phyloP scores from a whole-genome alignment of 53 echinoderm and acorn worm species.

The Temnopleurus reevesii region DNA sequence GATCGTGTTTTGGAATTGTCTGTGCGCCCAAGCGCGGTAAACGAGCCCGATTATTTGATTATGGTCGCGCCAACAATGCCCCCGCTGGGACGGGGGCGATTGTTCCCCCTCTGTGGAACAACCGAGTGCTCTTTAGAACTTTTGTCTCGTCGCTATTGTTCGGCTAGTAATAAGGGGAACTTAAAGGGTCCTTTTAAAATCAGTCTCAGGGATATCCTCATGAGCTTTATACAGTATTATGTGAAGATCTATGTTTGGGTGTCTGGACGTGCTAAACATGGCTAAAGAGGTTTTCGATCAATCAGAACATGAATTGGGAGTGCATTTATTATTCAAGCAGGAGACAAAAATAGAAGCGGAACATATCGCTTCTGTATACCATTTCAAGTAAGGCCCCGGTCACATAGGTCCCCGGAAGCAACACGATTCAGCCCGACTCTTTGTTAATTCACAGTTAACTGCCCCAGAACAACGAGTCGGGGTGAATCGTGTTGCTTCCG shows the following conservation, averaged over 20 bases:
- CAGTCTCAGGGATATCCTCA: neutral
- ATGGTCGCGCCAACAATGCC: neutral
- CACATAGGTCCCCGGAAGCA: no score
- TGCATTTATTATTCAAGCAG: neutral
- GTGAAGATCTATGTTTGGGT: neutral
- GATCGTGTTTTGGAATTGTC: neutral
- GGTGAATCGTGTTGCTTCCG: no score
- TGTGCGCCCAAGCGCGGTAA: neutral
- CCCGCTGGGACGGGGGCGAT: conserved; percentile 7
- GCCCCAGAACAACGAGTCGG: no score
- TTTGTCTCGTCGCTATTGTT: neutral
- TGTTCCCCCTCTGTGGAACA: neutral
- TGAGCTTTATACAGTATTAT: neutral
- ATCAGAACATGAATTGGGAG: neutral
- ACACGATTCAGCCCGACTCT: no score
- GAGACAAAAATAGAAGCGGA: neutral
- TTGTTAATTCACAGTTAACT: no score
- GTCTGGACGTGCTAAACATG: neutral
- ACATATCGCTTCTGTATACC: neutral
- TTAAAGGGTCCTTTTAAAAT: conserved; percentile 3
- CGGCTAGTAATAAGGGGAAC: no score
- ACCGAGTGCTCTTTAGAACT: neutral
- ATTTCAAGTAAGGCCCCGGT: no score
- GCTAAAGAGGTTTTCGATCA: neutral
- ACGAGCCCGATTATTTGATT: conserved; percentile 26